Base-by-base conservation (phyloP, 2,888 invertebrate species). In the Osmoderma eremita region DNA sequence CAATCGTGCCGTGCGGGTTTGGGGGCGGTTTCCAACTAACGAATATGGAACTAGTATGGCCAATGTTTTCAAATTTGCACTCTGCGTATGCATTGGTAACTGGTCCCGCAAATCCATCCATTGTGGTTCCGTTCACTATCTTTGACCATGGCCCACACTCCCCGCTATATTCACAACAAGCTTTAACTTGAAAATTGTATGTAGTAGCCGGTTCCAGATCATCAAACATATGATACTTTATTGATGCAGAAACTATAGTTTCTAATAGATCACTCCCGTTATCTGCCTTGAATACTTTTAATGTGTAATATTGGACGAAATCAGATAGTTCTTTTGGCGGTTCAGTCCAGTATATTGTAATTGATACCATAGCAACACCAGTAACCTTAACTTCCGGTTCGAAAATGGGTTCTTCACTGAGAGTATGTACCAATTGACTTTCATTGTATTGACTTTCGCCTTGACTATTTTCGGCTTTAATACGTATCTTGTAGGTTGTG, bases 141-240 rank as follows among this genome's bases (percentile, higher is more conserved):
- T 87, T 84, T 0, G 94, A 94, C 90, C 91, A 92, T 10, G 88
- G 86, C 0, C 94, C 93, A 78, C 95, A 95, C 42, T 85, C 83
- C 72, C 86, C 86, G 0, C 91, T 91, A 75, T 89, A 90, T 73
- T 93, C 90, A 66, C 91, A 93, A 77, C 95, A 94, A 0, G 95
- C 93, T 30, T 90, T 85, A 0, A 91, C 91, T 85, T 89, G 88
- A 78, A 95, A 94, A 70, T 88, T 86, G 75, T 95, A 95, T 24
- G 88, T 90, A 30, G 92, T 93, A 13, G 92, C 91, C 0, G 94
- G 91, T 73, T 90, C 87, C 58, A 95, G 82, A 77, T 90, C 88
- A 41, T 86, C 87, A 78, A 95, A 94, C 86, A 94, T 91, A 74
- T 92, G 93, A 65, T 89, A 84, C 74, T 90, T 90, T 20, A 86